Base-by-base conservation (phyloP, 2,888 invertebrate genomes). In the Orchesellides sinensis region DNA sequence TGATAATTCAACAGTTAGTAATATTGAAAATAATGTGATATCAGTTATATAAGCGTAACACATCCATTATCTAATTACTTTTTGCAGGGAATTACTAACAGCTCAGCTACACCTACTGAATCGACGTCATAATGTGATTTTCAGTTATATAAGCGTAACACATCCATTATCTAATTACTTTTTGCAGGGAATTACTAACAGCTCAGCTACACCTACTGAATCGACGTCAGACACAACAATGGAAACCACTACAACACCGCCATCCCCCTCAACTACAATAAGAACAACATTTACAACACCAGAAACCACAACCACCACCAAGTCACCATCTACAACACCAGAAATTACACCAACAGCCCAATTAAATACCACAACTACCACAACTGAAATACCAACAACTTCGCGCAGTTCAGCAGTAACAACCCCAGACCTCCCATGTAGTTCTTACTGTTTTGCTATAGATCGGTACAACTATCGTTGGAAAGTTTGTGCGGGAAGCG, bases 401-500 rank as follows among this genome's bases (percentile, higher is more conserved):
- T 23, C 40, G 2, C 40, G 2, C n/a, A 40, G 40, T 8, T 8
- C 40, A 40, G n/a, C 49, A 54, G 25, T 19, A 47, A 6, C 14
- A n/a, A 54, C 21, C 52, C 56, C 27, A 17, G 17, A 2, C 0
- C 6, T 8, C 8, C 61, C 17, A 14, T 35, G 23, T 25, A 17
- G 27, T 8, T 0, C 29, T 17, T n/a, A 75, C 2, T 75, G 85
- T 32, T 12, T 27, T n/a, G 29, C 29, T 17, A 40, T 0, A 1
- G 77, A 77, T 23, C 17, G 47, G 3, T 14, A 54, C 4, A 74
- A 74, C 25, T 23, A 61, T 14, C 2, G 0, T 0, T 87, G 87
- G 87, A 17, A 54, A 27, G 84, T 47, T 17, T 85, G 85, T 32
- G 69, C 70, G 6, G 84, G 84, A 12, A 4, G 12, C 1, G 3